Base-by-base conservation (phyloP, 2,113 vertebrate genomes). In the Pluvianellus socialis region DNA sequence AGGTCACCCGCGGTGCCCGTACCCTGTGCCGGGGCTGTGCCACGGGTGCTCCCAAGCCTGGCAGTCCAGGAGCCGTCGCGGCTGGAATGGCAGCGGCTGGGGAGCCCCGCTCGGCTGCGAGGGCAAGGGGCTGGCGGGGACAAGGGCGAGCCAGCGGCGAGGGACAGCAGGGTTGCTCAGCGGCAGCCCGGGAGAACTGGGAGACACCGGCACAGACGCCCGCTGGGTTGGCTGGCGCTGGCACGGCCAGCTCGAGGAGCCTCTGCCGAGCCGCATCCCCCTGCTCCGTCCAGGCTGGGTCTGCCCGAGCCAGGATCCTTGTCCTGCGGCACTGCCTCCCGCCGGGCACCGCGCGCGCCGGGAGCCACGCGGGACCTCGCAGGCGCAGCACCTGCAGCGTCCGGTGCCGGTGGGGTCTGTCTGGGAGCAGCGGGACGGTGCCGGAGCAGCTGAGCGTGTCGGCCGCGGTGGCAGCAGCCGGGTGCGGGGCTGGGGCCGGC, bases 1-100 rank as follows among this genome's bases (percentile, higher is more conserved):
- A 1, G 12, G 50, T 32, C 26, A 63, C 18, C 33, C 16, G 0
- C 1, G 6, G 42, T 3, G 1, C 47, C n/a, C 2, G 1, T 20
- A 6, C 7, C 21, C 33, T 22, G 44, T 38, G 22, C 50, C 23
- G 21, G 3, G 70, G 72, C 73, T n/a, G 62, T 45, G 81, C 68
- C 13, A 0, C 5, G 49, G 49, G 13, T 6, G 7, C 22, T 52
- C 13, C 12, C 9, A 3, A 8, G 23, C 35, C 27, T 4, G 33
- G 50, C 32, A 30, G 14, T 0, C 20, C 23, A 9, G 63, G n/a
- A 45, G 45, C 58, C 3, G 1, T 8, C 4, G 5, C 1, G 62
- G 62, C 62, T 22, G 62, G 24, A 32, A 17, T 6, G 6, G 50
- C 35, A 18, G 30, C 2, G 2, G 35, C 33, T 32, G 3, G 66